Percentiles rank a stretch among this genome's conserved stretches.
These are phyloP conservation scores for Channa striata DNA, from an alignment of 2,797 vertebrate genomes.

Conservation along the genomic window DNA sequence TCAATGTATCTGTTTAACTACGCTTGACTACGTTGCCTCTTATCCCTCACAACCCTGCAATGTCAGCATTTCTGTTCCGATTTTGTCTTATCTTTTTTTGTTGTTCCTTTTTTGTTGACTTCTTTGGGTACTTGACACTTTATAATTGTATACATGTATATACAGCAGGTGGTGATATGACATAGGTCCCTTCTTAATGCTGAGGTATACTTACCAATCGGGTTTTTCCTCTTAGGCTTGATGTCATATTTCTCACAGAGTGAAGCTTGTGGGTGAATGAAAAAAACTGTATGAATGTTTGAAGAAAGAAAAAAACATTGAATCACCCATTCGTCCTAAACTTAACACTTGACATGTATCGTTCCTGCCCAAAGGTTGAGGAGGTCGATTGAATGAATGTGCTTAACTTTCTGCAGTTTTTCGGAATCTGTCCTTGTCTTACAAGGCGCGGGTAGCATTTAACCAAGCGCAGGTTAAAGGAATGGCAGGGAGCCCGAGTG, in stretches of 20 bases:
- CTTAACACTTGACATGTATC: conserved; percentile 81
- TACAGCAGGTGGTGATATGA: conserved; percentile 84
- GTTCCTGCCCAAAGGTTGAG: conserved; percentile 82
- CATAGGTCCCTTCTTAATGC: conserved; percentile 80
- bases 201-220: conserved; percentile 81
- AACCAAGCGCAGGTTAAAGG: conserved; percentile 79
- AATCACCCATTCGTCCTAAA: conserved; percentile 76
- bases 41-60: conserved; percentile 78
- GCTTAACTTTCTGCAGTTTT: conserved; percentile 81
- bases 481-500: conserved; percentile 76
- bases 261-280: conserved; percentile 75
- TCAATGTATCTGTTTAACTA: conserved; percentile 64
- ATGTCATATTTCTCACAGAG: conserved; percentile 82
- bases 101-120: conserved; percentile 80
- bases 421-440: conserved; percentile 78
- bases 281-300: conserved; percentile 79
- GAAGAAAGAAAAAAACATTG: conserved; percentile 56
- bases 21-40: conserved; percentile 81
- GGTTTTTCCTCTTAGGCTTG: conserved; percentile 81
- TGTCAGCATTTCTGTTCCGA: conserved; percentile 76
- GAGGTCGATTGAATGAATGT: conserved; percentile 74
- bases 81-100: conserved; percentile 80
- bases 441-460: conserved; percentile 80
- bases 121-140: conserved; percentile 91
- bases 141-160: conserved; percentile 87